These are phyloP conservation scores for Apodemia mormo DNA, from an alignment of 2,888 invertebrate species.

Conservation along the genomic window DNA sequence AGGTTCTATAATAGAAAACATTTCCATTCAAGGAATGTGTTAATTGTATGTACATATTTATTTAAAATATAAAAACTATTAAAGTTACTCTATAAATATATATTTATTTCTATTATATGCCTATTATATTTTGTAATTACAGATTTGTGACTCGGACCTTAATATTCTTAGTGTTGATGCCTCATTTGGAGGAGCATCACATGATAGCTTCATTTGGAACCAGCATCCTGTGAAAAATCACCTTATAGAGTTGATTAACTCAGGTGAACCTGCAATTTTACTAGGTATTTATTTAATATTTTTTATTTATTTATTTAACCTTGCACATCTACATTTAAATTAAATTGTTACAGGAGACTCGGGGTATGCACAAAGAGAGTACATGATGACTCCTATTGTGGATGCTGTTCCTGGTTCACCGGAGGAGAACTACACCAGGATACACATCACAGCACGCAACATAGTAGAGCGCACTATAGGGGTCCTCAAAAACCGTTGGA, in stretches of 20 bases:
- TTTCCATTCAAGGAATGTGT: no score
- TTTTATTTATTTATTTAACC: no score
- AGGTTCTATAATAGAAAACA: no score
- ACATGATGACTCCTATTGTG: slow-evolving; percentile 12
- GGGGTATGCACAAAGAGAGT: slow-evolving; percentile 7
- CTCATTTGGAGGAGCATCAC: slow-evolving; percentile 22
- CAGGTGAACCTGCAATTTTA: no score
- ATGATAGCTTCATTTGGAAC: slow-evolving; percentile 9
- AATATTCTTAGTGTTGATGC: slow-evolving; percentile 28
- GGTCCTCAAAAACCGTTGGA: slow-evolving; percentile 9
- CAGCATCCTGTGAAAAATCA: not conserved
- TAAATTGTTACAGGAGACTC: not conserved
- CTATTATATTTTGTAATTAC: not conserved
- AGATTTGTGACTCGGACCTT: slow-evolving; percentile 28
- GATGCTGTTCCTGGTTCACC: not conserved
- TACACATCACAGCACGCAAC: slow-evolving; percentile 1
- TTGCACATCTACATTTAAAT: no score
- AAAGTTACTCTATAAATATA: no score
- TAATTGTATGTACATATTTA: no score
- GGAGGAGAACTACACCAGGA: slow-evolving; percentile 8
- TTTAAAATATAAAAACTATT: no score
- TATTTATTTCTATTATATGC: no score
- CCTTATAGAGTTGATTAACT: no score
- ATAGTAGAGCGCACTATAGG: slow-evolving; percentile 1
- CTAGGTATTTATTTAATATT: no score